phyloP scores from a whole-genome alignment of 2,113 vertebrate species.

The Mastomys coucha region DNA sequence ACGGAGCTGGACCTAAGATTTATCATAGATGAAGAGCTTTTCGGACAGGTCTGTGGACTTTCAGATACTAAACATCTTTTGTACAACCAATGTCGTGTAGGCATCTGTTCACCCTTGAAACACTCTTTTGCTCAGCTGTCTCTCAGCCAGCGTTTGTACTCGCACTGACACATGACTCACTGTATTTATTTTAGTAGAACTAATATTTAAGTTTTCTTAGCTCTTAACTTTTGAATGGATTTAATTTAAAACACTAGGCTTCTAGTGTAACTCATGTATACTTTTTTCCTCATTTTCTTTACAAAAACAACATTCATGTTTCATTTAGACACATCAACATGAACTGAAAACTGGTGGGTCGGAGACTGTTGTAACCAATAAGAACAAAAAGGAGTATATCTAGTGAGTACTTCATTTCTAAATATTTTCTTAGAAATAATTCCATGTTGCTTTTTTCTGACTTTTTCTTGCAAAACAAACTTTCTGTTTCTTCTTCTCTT shows the following conservation, averaged over 20 bases:
- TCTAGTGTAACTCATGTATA: slow-evolving; percentile 28
- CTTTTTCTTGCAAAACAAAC: too few species aligned
- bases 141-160: slow-evolving; percentile 37
- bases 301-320: slow-evolving; percentile 50
- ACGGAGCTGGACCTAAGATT: slow-evolving; percentile 96
- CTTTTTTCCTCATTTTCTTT: slow-evolving; percentile 9
- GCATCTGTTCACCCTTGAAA: background rate
- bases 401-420: slow-evolving; percentile 89
- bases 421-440: slow-evolving; percentile 27
- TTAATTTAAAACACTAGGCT: slow-evolving; percentile 66
- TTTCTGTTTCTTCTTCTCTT: too few species aligned
- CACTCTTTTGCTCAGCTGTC: background rate
- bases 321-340: slow-evolving; percentile 95
- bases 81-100: background rate
- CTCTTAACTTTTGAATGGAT: slow-evolving; percentile 55
- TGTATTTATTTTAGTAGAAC: slow-evolving; percentile 54
- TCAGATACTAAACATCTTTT: background rate
- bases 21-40: slow-evolving; percentile 97
- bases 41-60: slow-evolving; percentile 94
- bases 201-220: slow-evolving; percentile 66
- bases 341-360: slow-evolving; percentile 94
- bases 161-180: slow-evolving; percentile 53
- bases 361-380: slow-evolving; percentile 95
- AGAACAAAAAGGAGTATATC: slow-evolving; percentile 98
- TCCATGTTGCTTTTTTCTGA: background rate